Evolutionary conservation across 2,797 vertebrate genomes (phyloP), one percentile per base, ranked within the genome.

Genomic region (Centroberyx gerrardi): DNA sequence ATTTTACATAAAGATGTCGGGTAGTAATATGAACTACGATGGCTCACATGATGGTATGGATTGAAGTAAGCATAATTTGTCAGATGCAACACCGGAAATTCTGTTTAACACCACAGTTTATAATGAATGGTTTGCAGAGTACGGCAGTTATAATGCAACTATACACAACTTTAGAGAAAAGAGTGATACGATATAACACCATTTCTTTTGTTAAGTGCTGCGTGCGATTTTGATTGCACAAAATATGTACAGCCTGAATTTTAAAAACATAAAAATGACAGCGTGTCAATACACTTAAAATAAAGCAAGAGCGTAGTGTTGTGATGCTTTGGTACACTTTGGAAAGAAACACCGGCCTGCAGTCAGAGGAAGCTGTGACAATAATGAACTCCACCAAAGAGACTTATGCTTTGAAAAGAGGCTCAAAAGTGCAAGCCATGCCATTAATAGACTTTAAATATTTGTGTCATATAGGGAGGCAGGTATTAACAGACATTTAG

Each of bases 251-350:
- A 79, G 15, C 22, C 52, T 46, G 31, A 72, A 66, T 65, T 40
- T 61, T 51, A 3, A 78, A 81, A 82, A 68, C 46, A 68, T 9
- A 68, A 67, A 61, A 81, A 54, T 53, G 10, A 71, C 29, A 40
- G 36, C 33, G 33, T 65, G 65, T 68, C 29, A 61, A 15, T 46
- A 49, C 52, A 72, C 46, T 61, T 64, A 69, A 48, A 70, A 75
- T 53, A 0, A 56, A 80, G 33, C 28, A n/a, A 67, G 8, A 52
- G 17, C 78, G 59, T 66, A 77, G 62, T 63, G 66, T 67, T 9
- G 56, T 55, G 54, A 73, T 49, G 61, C 40, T 84, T 87, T 88
- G 77, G 81, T 74, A 86, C 55, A 18, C 68, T 74, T 78, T 59
- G 22, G 63, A 36, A 49, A 65, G 31, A 49, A 49, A 80, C 54